Evolutionary conservation across 2,113 vertebrate genomes (phyloP).

Genomic region (Eurypyga helias): DNA sequence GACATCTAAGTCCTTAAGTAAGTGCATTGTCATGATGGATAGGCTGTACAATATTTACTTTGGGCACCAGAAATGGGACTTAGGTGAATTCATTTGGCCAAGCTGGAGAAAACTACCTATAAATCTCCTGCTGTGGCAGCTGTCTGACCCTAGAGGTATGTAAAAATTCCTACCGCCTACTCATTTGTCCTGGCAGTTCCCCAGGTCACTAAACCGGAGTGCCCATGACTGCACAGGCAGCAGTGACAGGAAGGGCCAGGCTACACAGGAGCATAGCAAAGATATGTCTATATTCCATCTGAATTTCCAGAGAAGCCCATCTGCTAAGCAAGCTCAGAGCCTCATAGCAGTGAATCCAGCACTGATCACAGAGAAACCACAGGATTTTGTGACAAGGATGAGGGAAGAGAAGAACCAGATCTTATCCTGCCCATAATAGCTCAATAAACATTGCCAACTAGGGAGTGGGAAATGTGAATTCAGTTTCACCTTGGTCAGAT

Average conservation of each 20-base stretch:
- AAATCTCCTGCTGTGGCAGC: background rate
- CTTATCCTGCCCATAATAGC: background rate
- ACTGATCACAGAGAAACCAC: background rate
- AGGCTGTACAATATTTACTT: background rate
- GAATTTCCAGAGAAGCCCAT: background rate
- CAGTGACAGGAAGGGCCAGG: background rate
- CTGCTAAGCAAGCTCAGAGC: accelerated
- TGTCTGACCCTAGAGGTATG: background rate
- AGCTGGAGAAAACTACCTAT: background rate
- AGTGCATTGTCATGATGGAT: background rate
- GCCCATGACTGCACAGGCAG: background rate
- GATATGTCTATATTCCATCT: background rate
- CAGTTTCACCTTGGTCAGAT: background rate
- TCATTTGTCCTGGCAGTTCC: background rate
- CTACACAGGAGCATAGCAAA: background rate
- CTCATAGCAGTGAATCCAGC: background rate
- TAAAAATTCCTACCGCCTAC: background rate
- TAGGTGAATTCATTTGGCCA: background rate
- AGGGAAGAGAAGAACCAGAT: background rate
- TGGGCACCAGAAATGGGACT: background rate
- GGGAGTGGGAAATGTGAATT: background rate
- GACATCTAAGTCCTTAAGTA: background rate
- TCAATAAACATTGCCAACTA: background rate
- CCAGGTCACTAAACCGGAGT: background rate
- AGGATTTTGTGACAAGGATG: background rate